phyloP scores from a whole-genome alignment of 1,140 invertebrate species.

The Nephila pilipes region DNA sequence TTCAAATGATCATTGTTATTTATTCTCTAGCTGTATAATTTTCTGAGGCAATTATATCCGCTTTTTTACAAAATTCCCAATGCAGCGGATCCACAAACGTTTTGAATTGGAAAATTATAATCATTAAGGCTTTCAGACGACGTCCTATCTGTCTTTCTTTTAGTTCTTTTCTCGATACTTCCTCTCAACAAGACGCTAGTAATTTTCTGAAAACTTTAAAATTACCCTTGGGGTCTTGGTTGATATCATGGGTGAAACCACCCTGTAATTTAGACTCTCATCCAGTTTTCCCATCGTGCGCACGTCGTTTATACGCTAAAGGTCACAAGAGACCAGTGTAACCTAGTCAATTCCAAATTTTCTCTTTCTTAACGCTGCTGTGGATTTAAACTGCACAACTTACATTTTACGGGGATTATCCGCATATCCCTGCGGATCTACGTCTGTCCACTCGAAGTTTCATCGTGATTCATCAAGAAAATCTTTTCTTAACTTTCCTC shows the following conservation, averaged over 20 bases:
- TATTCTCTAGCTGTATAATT: background rate
- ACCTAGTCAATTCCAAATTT: slow-evolving; percentile 42
- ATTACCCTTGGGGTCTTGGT: background rate
- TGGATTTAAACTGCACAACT: slow-evolving; percentile 57
- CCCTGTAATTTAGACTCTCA: slow-evolving; percentile 56
- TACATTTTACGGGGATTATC: slow-evolving; percentile 50
- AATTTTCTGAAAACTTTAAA: slow-evolving; percentile 66
- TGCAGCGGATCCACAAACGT: background rate
- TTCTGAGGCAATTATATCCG: background rate
- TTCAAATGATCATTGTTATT: background rate
- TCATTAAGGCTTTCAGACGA: slow-evolving; percentile 22
- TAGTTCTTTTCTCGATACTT: slow-evolving; percentile 32
- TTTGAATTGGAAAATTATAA: slow-evolving; percentile 51
- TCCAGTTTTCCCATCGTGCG: background rate
- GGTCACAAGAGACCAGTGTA: background rate
- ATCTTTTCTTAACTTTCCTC: slow-evolving; percentile 45
- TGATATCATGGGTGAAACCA: slow-evolving; percentile 44
- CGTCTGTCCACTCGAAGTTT: background rate
- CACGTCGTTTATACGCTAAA: background rate
- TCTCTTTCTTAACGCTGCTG: background rate
- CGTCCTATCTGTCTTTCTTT: background rate
- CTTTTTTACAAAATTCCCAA: background rate
- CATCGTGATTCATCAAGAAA: slow-evolving; percentile 42
- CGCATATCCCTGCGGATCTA: background rate
- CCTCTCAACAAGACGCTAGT: slow-evolving; percentile 42